phyloP scores from a whole-genome alignment of 2,113 vertebrate genomes.

The Xyrauchen texanus region DNA sequence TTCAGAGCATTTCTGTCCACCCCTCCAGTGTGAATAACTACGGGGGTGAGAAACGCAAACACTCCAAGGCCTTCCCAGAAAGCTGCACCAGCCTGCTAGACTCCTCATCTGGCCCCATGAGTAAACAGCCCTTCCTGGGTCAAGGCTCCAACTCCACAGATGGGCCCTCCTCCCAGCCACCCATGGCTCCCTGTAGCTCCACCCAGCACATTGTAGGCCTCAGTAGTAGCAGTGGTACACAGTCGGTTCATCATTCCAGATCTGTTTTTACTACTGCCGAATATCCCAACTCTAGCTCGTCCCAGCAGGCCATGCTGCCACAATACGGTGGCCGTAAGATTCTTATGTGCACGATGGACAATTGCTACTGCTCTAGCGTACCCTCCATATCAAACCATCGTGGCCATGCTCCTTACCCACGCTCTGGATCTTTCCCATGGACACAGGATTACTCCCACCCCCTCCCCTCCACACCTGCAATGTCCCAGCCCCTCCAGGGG shows the following conservation, averaged over 20 bases:
- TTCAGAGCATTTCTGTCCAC: conserved; percentile 89
- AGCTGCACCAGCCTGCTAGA: conserved; percentile 80
- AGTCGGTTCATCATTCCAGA: conserved; percentile 88
- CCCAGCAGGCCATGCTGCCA: conserved; percentile 89
- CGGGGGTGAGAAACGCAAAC: conserved; percentile 91
- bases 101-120: conserved; percentile 68
- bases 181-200: conserved; percentile 81
- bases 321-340: conserved; percentile 95
- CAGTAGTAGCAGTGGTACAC: conserved; percentile 65
- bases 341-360: conserved; percentile 96
- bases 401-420: conserved; percentile 85
- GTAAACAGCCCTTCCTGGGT: conserved; percentile 69
- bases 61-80: conserved; percentile 88
- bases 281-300: conserved; percentile 84
- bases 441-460: conserved; percentile 93
- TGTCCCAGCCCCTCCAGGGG: conserved; percentile 90
- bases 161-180: conserved; percentile 84
- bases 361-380: conserved; percentile 92
- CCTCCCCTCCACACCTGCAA: conserved; percentile 81
- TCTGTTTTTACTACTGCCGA: conserved; percentile 89
- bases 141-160: conserved; percentile 82
- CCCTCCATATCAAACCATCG: conserved; percentile 85
- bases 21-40: conserved; percentile 81
- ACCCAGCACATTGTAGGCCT: conserved; percentile 83
- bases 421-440: conserved; percentile 90